Conservation (phyloP, 1,140 invertebrate genomes). For the Metopolophium dirhodum region DNA sequence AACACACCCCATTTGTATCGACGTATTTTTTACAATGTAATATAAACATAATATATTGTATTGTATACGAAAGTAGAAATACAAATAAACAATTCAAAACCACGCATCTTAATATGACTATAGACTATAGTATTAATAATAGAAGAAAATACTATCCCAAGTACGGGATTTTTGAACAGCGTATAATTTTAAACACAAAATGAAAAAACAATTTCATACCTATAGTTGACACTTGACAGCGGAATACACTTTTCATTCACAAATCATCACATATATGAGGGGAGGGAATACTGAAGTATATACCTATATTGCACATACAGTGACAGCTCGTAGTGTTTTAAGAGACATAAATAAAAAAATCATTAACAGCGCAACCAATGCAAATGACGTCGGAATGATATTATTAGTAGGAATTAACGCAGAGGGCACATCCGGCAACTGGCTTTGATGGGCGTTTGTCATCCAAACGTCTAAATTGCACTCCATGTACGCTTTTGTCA, state of each 20-base stretch:
- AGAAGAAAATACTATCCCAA: background rate
- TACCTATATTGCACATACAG: background rate
- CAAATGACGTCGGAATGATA: constrained; percentile 24
- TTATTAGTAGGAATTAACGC: constrained; percentile 28
- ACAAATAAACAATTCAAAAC: background rate
- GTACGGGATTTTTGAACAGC: background rate
- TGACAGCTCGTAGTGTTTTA: background rate
- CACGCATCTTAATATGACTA: background rate
- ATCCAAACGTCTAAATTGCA: constrained; percentile 51
- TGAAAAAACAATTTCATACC: background rate
- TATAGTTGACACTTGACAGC: background rate
- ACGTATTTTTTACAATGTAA: background rate
- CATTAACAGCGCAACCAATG: background rate
- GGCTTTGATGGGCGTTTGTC: constrained; percentile 36
- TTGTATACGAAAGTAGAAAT: background rate
- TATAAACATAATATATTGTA: background rate
- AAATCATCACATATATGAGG: background rate
- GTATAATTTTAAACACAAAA: background rate
- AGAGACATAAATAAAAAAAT: constrained; percentile 34
- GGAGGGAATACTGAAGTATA: background rate
- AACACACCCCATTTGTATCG: background rate
- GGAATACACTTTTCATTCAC: background rate
- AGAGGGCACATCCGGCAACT: background rate
- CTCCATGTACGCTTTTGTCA: constrained; percentile 38
- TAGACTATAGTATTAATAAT: background rate